Conservation (phyloP, 1,140 invertebrate genomes). For the Limonius californicus region DNA sequence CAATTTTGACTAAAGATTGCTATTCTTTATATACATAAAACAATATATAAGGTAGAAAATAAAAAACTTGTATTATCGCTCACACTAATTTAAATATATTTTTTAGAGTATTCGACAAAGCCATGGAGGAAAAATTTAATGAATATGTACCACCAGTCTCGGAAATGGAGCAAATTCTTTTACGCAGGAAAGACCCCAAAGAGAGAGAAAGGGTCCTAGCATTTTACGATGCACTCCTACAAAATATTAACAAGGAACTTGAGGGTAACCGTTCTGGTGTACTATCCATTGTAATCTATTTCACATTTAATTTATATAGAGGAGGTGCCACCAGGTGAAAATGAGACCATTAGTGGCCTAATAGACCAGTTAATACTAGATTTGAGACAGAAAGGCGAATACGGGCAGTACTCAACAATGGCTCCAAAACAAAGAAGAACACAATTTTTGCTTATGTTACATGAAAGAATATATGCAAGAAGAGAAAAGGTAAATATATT, state of each 20-base stretch:
- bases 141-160: constrained; percentile 37
- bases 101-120: constrained; percentile 35
- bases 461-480: constrained; percentile 31
- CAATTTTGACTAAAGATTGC: too few species aligned
- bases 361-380: constrained; percentile 40
- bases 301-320: constrained; percentile 6
- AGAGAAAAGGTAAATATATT: constrained; percentile 29
- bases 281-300: background rate
- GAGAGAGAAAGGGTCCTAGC: constrained; percentile 42
- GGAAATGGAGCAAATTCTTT: constrained; percentile 43
- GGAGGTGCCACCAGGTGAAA: constrained; percentile 29
- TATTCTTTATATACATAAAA: too few species aligned
- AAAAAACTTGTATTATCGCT: too few species aligned
- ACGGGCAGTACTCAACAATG: constrained; percentile 27
- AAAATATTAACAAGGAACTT: constrained; percentile 45
- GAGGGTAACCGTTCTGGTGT: constrained; percentile 27
- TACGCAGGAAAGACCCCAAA: constrained; percentile 39
- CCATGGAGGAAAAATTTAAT: constrained; percentile 32
- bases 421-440: constrained; percentile 34
- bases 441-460: constrained; percentile 37
- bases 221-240: constrained; percentile 44
- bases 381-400: constrained; percentile 35
- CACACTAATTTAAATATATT: too few species aligned
- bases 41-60: too few species aligned
- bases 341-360: constrained; percentile 39